Evolutionary conservation across 2,113 vertebrate species (phyloP), one percentile per base, ranked within the genome.

Genomic region (Pan paniscus): DNA sequence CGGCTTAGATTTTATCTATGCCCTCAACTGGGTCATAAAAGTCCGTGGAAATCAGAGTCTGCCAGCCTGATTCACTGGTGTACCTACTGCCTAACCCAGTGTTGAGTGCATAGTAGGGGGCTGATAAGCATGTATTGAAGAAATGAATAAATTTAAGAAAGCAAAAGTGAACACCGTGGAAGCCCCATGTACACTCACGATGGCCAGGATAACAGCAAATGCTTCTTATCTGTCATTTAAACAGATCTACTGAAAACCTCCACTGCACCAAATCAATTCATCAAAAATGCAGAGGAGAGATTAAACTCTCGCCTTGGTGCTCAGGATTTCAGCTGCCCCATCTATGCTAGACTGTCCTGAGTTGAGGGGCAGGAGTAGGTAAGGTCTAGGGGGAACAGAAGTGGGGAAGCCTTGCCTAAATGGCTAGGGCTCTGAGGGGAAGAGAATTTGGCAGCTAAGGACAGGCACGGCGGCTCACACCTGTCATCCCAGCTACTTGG

Each of bases 1-100:
- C 82, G 38, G n/a, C 50, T 89, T 40, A 50, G 88, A 55, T 92
- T 59, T 55, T 61, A 61, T 97, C 88, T 89, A 18, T 25, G 11
- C 30, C 73, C 40, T 88, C 20, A 17, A 12, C 30, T 46, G 52
- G 32, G 30, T 20, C 27, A 55, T 32, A 40, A 89, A 89, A 46
- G 10, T 27, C 50, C 50, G 5, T 0, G 25, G 18, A 35, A 4
- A 4, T 0, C 10, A 10, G 5, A 43, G 22, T 46, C 35, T 3
- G 13, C 38, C 59, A 6, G 1, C 13, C 55, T 22, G 50, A 30
- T 27, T 27, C 35, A 17, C 27, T 11, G 0, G 22, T 0, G 2
- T 43, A 38, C 50, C 50, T 59, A 27, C 32, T 5, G 2, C 40
- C 20, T 32, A 52, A 84, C 35, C 92, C 75, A 25, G n/a, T 1